phyloP scores from a whole-genome alignment of 2,797 vertebrate genomes.

The Schizothorax lantsangensis region DNA sequence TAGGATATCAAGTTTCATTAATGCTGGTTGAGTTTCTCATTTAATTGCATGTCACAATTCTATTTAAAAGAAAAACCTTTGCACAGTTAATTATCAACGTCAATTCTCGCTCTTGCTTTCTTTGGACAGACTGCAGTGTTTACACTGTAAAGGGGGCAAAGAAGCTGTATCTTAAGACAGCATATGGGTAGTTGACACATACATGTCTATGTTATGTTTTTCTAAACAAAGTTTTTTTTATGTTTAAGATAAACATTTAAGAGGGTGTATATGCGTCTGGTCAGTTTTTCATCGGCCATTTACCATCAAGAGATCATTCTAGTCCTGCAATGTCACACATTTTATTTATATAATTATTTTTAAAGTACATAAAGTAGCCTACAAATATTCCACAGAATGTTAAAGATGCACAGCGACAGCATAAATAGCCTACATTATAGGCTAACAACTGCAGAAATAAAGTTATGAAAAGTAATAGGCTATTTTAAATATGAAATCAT shows the following conservation, averaged over 20 bases:
- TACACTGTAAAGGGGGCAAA: neutral
- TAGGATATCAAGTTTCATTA: constrained; percentile 92
- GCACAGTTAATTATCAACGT: constrained; percentile 93
- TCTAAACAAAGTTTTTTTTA: neutral
- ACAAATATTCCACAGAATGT: neutral
- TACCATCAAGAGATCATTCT: neutral
- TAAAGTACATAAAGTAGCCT: neutral
- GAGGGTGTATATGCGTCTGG: neutral
- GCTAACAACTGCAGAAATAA: neutral
- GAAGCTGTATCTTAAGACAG: neutral
- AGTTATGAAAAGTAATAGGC: neutral
- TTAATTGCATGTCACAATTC: constrained; percentile 85
- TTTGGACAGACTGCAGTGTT: neutral
- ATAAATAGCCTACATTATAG: neutral
- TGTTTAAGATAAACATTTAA: neutral
- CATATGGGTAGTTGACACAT: neutral
- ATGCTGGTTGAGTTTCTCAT: constrained; percentile 92
- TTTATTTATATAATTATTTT: neutral
- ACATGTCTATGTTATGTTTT: neutral
- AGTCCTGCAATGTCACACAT: neutral
- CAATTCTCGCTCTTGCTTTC: constrained; percentile 84
- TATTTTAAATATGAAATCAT: neutral
- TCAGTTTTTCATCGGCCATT: neutral
- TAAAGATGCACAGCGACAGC: neutral
- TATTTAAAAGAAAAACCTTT: constrained; percentile 97